These are phyloP conservation scores for Euglossa dilemma DNA, from an alignment of 1,140 invertebrate genomes.

Conservation along the genomic window DNA sequence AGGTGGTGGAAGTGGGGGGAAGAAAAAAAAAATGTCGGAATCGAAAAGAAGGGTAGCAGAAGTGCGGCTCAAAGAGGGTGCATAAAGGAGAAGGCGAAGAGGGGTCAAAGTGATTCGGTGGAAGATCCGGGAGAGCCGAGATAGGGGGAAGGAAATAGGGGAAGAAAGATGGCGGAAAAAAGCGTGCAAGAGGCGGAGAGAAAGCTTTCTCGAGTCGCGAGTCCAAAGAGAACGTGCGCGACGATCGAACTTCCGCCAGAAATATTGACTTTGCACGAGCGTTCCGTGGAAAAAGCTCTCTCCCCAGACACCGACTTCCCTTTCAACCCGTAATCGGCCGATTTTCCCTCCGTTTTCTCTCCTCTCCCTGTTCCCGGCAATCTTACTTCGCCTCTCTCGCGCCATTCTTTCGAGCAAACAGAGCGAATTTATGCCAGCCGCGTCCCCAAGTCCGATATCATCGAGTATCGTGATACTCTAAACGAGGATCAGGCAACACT, in stretches of 20 bases:
- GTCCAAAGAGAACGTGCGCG: slow-evolving; percentile 4
- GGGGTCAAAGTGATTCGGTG: neutral
- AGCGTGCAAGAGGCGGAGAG: neutral
- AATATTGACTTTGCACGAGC: slow-evolving; percentile 33
- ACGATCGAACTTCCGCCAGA: slow-evolving; percentile 34
- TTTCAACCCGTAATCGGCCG: slow-evolving; percentile 13
- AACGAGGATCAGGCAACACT: neutral
- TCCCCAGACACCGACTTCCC: neutral
- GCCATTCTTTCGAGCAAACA: neutral
- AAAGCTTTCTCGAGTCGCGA: slow-evolving; percentile 33
- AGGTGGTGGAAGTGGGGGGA: too few species aligned
- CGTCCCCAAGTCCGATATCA: neutral
- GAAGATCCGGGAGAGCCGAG: neutral
- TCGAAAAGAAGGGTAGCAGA: neutral
- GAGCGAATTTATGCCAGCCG: neutral
- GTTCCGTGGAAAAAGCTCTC: slow-evolving; percentile 5
- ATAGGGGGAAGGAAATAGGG: neutral
- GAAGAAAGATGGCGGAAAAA: neutral
- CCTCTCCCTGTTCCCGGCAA: neutral
- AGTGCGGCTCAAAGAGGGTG: neutral
- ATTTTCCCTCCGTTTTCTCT: neutral
- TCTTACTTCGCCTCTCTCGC: neutral
- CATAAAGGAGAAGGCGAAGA: neutral
- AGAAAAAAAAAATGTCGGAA: neutral
- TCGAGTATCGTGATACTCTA: neutral